phyloP scores from a whole-genome alignment of 2,113 vertebrate species.

The Seriola rivoliana region DNA sequence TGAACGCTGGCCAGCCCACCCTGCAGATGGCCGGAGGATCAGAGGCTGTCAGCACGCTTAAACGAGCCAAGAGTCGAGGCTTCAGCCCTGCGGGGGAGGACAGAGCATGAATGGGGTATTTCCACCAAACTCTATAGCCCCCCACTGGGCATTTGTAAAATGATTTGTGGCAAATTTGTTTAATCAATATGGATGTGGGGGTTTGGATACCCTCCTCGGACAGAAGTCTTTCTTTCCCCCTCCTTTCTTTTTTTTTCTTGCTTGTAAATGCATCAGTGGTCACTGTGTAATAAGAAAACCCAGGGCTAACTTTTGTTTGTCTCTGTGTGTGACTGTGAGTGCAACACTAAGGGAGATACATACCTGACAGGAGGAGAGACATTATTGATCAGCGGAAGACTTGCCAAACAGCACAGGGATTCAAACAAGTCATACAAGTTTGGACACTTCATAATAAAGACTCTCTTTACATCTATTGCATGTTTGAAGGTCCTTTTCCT shows the following conservation, averaged over 20 bases:
- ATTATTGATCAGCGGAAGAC: slow-evolving; percentile 21
- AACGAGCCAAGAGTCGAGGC: slow-evolving; percentile 81
- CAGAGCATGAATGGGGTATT: slow-evolving; percentile 89
- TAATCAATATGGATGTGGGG: slow-evolving; percentile 91
- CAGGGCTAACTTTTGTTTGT: slow-evolving; percentile 13
- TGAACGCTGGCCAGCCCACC: slow-evolving; percentile 85
- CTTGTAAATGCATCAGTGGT: slow-evolving; percentile 51
- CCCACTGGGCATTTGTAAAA: slow-evolving; percentile 96
- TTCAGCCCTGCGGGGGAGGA: slow-evolving; percentile 80
- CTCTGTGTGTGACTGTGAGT: neutral
- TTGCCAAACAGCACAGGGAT: slow-evolving; percentile 1
- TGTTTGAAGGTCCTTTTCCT: neutral
- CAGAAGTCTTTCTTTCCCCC: slow-evolving; percentile 23
- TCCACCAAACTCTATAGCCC: slow-evolving; percentile 89
- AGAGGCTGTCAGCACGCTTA: slow-evolving; percentile 92
- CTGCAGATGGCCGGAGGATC: slow-evolving; percentile 93
- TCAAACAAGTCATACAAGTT: slow-evolving; percentile 48
- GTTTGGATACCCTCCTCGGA: slow-evolving; percentile 85
- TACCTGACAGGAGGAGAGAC: slow-evolving; percentile 10
- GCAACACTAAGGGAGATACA: neutral
- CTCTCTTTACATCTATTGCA: neutral
- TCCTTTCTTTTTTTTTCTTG: neutral
- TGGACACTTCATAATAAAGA: slow-evolving; percentile 19
- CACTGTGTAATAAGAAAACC: neutral
- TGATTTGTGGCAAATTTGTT: slow-evolving; percentile 99